Percentiles rank a stretch among this genome's conserved stretches.
Conservation (phyloP, 2,113 vertebrate genomes). For the Diphyllodes magnificus region DNA sequence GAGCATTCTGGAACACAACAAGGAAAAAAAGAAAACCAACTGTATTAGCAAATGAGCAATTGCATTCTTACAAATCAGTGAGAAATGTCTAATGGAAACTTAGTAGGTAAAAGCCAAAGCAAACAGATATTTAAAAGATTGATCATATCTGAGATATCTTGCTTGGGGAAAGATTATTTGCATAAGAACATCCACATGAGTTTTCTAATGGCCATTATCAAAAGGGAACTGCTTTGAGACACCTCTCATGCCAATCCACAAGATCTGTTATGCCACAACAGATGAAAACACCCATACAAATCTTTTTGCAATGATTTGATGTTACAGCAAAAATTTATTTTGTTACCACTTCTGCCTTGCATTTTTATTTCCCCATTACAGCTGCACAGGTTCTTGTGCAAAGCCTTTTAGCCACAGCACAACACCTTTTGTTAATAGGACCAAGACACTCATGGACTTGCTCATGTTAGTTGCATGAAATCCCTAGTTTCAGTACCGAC, state of each 20-base stretch:
- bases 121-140: background rate
- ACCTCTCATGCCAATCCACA: background rate
- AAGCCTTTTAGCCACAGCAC: background rate
- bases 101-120: background rate
- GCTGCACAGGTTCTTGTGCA: background rate
- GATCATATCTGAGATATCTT: background rate
- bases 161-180: background rate
- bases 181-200: background rate
- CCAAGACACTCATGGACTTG: background rate
- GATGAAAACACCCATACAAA: background rate
- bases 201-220: background rate
- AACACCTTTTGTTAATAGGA: background rate
- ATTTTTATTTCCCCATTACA: background rate
- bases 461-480: background rate
- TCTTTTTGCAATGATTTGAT: background rate
- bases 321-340: background rate
- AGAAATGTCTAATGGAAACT: background rate
- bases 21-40: background rate
- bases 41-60: background rate
- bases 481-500: background rate
- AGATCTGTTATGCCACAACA: background rate
- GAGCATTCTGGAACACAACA: conserved; percentile 82
- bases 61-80: background rate
- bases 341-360: background rate
- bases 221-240: background rate